Evolutionary conservation across 2,113 vertebrate species (phyloP).

Genomic region (Microtus richardsoni): DNA sequence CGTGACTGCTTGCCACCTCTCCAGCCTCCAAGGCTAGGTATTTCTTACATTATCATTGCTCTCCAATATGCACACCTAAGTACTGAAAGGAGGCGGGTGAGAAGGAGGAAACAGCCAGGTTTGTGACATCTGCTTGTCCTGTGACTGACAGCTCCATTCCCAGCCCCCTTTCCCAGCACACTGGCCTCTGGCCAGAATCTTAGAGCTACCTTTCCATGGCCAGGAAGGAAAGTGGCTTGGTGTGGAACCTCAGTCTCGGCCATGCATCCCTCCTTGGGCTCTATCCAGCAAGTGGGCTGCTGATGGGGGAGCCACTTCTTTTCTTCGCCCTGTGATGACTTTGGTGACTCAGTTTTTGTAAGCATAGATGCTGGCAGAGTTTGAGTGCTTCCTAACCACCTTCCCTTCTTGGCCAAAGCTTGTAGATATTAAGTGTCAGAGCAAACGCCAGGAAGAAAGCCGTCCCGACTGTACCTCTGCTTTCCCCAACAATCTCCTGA

Average conservation of each 20-base stretch:
- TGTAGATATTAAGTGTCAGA: not conserved
- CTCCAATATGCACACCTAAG: no score
- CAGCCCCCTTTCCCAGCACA: not conserved
- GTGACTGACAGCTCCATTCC: not conserved
- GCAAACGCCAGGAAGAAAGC: not conserved
- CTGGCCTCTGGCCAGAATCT: not conserved
- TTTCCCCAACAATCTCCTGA: not conserved
- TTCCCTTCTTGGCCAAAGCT: no score
- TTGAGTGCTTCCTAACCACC: no score
- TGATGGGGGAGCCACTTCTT: not conserved
- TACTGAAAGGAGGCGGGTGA: not conserved
- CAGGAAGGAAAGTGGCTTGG: not conserved
- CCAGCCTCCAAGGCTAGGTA: not conserved
- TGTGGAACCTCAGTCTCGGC: not conserved
- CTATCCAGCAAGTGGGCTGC: not conserved
- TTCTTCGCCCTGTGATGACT: not conserved
- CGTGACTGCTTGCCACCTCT: not conserved
- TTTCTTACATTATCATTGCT: not conserved
- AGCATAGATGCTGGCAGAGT: not conserved
- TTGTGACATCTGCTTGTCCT: not conserved
- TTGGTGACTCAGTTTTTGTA: not conserved
- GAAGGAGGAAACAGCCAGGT: not conserved
- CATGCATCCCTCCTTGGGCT: not conserved
- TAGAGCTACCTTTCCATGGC: not conserved
- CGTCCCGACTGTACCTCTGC: not conserved